Percentiles rank a stretch among this genome's conserved stretches.
Conservation (phyloP, 2,888 invertebrate genomes). For the Lithophane semibrunnea region DNA sequence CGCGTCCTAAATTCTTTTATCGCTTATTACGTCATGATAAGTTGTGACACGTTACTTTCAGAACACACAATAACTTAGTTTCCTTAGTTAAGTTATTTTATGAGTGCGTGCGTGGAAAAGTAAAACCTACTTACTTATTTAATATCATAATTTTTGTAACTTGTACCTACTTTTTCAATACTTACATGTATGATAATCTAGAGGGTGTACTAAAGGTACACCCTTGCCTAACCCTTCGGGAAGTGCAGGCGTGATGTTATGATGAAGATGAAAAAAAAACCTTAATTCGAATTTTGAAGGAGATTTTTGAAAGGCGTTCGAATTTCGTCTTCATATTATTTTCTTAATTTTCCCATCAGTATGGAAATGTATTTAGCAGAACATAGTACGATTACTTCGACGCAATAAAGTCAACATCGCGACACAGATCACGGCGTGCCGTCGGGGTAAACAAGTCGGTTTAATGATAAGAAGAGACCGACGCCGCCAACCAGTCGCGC, state of each 20-base stretch:
- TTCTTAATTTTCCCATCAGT: conserved; percentile 4
- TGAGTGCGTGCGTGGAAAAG: conserved; percentile 27
- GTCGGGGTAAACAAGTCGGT: conserved; percentile 83
- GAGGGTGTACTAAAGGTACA: too few species aligned
- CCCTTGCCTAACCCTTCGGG: too few species aligned
- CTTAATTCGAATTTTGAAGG: background rate
- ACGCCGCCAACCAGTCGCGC: conserved; percentile 84
- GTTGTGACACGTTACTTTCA: conserved; percentile 49
- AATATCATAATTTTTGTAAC: too few species aligned
- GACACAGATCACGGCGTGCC: conserved; percentile 81
- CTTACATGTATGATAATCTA: too few species aligned
- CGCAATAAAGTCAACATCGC: conserved; percentile 77
- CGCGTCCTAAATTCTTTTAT: conserved; percentile 44
- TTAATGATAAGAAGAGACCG: conserved; percentile 82
- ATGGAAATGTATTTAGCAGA: conserved; percentile 43
- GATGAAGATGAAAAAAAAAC: background rate
- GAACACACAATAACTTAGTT: conserved; percentile 49
- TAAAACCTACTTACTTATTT: background rate
- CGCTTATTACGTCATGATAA: conserved; percentile 53
- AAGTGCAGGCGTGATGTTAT: too few species aligned
- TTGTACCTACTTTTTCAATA: too few species aligned
- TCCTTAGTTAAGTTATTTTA: conserved; percentile 27
- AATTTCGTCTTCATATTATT: background rate
- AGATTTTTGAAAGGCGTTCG: background rate
- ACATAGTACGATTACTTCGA: conserved; percentile 65